These are phyloP conservation scores for Nycticryphes semicollaris DNA, from an alignment of 2,113 vertebrate genomes.

Conservation along the genomic window DNA sequence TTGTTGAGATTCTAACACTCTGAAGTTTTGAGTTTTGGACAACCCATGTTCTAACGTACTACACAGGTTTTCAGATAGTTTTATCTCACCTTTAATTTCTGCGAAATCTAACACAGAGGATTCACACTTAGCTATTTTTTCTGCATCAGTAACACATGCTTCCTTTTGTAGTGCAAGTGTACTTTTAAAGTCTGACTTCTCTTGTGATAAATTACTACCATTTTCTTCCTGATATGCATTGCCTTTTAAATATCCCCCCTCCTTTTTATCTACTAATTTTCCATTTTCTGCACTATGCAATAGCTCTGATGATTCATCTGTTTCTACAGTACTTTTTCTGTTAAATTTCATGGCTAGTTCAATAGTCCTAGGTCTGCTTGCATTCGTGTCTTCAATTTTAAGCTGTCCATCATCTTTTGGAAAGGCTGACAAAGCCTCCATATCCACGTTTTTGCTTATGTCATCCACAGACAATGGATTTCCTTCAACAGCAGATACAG, in stretches of 20 bases:
- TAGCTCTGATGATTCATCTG: background rate
- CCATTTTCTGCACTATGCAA: background rate
- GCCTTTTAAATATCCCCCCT: background rate
- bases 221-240: background rate
- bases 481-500: background rate
- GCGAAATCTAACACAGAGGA: constrained; percentile 4
- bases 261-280: background rate
- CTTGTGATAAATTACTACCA: background rate
- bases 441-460: background rate
- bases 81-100: background rate
- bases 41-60: background rate
- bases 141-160: background rate
- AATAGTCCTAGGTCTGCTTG: background rate
- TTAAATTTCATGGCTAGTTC: background rate
- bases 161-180: background rate
- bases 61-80: background rate
- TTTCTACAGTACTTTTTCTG: background rate
- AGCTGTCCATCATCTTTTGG: background rate
- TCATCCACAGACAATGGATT: background rate
- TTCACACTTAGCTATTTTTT: background rate
- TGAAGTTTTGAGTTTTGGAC: background rate
- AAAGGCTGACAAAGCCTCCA: background rate
- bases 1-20: background rate
- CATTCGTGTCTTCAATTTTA: background rate
- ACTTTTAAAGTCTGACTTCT: background rate